Base-by-base conservation (phyloP, 2,113 vertebrate genomes). In the Centrocercus urophasianus region DNA sequence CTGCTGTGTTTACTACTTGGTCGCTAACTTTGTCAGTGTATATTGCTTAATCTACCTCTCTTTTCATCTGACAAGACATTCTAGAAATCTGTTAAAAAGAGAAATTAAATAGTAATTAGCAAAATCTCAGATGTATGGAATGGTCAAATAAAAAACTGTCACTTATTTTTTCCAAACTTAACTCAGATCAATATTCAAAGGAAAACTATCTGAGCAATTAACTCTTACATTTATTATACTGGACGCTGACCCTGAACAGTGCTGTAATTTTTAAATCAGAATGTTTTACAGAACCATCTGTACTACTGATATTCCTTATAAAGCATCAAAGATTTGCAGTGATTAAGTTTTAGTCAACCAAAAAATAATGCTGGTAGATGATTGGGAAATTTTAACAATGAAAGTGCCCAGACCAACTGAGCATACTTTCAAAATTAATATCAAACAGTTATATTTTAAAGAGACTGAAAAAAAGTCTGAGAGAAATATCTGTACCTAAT, bases 41-140 rank as follows among this genome's bases (percentile, higher is more conserved):
- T n/a, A 48, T 66, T 83, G 93, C 73, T 73, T 45, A 86, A 88
- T 24, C 27, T 64, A 83, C 36, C 86, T 92, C 65, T 94, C 73
- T 45, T 75, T 94, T 86, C 40, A 90, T 90, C 65, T 81, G 79
- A 72, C 13, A 47, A 32, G 59, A 63, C 69, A 72, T 93, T 84
- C 63, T 82, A 76, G 73, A 52, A 57, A 69, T 5, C 22, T 86
- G 18, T 66, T 89, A 22, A 56, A 81, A 90, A 36, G 22, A 84
- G 8, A 67, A 86, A 83, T 75, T 74, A 77, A 71, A 25, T 8
- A 61, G 42, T 25, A n/a, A 34, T 21, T 65, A 42, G 52, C 67
- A 30, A 59, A 64, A 64, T 6, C 13, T 52, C 32, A 74, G 21
- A 40, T 25, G 8, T 18, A 65, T n/a, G 22, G 25, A 69, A 47